Percentiles rank a stretch among this genome's conserved stretches.
These are phyloP conservation scores for Acipenser ruthenus DNA, from an alignment of 2,797 vertebrate genomes.

Conservation along the genomic window DNA sequence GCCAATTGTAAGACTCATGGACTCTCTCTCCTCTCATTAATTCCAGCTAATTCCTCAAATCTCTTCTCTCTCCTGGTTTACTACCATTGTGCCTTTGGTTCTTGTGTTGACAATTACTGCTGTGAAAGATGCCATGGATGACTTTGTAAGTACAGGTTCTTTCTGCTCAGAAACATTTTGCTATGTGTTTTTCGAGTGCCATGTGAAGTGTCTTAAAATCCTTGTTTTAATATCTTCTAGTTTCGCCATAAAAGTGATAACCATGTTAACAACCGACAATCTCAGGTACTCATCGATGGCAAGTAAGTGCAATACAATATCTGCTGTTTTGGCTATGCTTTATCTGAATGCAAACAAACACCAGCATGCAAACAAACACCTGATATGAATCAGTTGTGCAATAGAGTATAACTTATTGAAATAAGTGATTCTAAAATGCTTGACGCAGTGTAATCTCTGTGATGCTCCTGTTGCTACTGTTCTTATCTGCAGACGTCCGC, in stretches of 20 bases:
- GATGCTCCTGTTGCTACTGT: too few species aligned
- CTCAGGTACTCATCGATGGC: conserved; percentile 61
- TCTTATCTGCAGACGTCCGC: too few species aligned
- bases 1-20: not conserved
- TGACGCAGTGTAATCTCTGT: too few species aligned
- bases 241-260: conserved; percentile 69
- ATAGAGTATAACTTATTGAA: too few species aligned
- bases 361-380: too few species aligned
- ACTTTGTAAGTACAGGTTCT: conserved; percentile 58
- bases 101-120: conserved; percentile 74
- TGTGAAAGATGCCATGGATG: conserved; percentile 76
- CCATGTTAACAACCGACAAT: conserved; percentile 66
- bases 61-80: conserved; percentile 80
- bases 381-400: too few species aligned
- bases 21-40: conserved; percentile 12
- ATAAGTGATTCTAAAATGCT: too few species aligned
- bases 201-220: not conserved
- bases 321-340: not conserved
- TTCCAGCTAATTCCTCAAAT: conserved; percentile 72
- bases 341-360: too few species aligned
- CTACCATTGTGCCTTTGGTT: conserved; percentile 77
- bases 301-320: conserved; percentile 49
- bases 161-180: conserved; percentile 1
- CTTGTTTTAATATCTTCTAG: conserved; percentile 33
- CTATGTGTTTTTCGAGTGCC: not conserved